Conservation (phyloP, 2,888 invertebrate species). For the Azorinus chamasolen region DNA sequence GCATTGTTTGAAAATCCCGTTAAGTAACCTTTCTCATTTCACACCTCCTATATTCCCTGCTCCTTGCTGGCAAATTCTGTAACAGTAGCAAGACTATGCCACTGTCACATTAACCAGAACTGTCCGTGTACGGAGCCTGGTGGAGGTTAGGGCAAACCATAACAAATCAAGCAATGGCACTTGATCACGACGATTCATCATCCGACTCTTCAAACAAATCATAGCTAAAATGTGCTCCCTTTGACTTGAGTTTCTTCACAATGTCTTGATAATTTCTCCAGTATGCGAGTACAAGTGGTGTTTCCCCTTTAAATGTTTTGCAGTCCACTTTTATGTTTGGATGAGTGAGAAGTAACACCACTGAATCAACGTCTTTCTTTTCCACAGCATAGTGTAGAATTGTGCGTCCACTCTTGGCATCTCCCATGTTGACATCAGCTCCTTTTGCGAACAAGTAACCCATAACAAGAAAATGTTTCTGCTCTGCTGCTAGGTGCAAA, state of each 20-base stretch:
- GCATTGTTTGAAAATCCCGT: too few species aligned
- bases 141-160: too few species aligned
- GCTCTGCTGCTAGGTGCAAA: conserved; percentile 59
- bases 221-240: conserved; percentile 57
- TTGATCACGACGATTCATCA: conserved; percentile 20
- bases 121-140: too few species aligned
- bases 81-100: too few species aligned
- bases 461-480: conserved; percentile 53
- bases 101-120: too few species aligned
- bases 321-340: conserved; percentile 60
- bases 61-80: too few species aligned
- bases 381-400: conserved; percentile 67
- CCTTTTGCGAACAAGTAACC: conserved; percentile 62
- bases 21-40: too few species aligned
- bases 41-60: too few species aligned
- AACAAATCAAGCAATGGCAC: too few species aligned
- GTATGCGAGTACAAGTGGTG: conserved; percentile 59
- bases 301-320: conserved; percentile 65
- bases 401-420: conserved; percentile 69
- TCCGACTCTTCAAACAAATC: conserved; percentile 45
- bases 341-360: conserved; percentile 49
- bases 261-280: conserved; percentile 60
- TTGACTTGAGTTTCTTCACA: conserved; percentile 43
- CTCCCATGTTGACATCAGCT: conserved; percentile 65
- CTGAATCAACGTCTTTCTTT: conserved; percentile 51